Conservation (phyloP, 2,797 vertebrate species). For the Momotus momota region DNA sequence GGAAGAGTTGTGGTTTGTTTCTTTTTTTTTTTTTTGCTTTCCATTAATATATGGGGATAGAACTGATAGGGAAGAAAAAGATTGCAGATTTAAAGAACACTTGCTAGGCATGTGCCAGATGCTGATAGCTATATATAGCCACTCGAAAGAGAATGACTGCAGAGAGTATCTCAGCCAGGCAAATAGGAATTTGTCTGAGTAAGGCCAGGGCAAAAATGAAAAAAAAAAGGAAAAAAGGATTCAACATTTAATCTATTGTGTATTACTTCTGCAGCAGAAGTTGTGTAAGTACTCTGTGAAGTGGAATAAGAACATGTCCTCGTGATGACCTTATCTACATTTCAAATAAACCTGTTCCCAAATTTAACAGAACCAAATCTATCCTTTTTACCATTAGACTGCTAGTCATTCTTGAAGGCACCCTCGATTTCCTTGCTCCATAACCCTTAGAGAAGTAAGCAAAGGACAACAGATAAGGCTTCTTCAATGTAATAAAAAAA, state of each 20-base stretch:
- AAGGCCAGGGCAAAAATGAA: not conserved
- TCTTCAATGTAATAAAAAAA: conserved; percentile 1
- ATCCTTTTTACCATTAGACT: not conserved
- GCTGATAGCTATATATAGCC: conserved; percentile 46
- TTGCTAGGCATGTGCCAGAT: not conserved
- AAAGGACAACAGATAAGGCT: conserved; percentile 9
- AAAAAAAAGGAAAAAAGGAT: not conserved
- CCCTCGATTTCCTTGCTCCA: not conserved
- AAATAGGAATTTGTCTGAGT: conserved; percentile 8
- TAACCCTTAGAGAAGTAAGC: conserved; percentile 10
- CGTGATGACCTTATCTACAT: not conserved
- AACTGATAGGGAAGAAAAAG: not conserved
- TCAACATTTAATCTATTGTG: not conserved
- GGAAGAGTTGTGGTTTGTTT: not conserved
- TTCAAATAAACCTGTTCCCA: conserved; percentile 15
- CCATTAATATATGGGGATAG: not conserved
- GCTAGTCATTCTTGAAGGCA: not conserved
- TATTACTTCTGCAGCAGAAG: not conserved
- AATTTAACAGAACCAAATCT: conserved; percentile 28
- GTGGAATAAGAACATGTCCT: conserved; percentile 2
- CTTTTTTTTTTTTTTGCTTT: not conserved
- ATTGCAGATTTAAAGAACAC: conserved; percentile 8
- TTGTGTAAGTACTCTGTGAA: not conserved
- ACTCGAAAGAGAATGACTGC: not conserved
- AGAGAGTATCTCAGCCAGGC: not conserved